These are phyloP conservation scores for Machimus rusticus DNA, from an alignment of 2,888 invertebrate genomes.

Conservation along the genomic window DNA sequence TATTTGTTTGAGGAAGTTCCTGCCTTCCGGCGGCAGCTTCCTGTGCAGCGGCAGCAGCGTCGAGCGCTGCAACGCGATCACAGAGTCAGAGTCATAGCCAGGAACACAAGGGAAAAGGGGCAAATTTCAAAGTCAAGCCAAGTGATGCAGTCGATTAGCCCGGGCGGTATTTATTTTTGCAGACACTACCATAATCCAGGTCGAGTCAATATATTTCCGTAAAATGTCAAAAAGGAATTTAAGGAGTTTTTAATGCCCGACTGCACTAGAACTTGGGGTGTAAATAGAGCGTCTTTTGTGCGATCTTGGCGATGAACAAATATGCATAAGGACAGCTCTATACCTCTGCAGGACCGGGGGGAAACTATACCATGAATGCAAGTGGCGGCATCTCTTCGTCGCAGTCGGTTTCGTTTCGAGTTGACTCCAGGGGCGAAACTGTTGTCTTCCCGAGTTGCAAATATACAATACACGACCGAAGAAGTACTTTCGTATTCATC, in stretches of 20 bases:
- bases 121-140: neutral
- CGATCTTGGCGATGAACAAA: neutral
- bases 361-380: neutral
- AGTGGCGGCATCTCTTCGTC: neutral
- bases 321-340: neutral
- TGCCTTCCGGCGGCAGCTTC: constrained; percentile 3
- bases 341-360: neutral
- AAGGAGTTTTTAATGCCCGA: constrained; percentile 1
- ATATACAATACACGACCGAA: constrained; percentile 14
- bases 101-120: no score
- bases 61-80: no score
- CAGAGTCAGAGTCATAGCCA: no score
- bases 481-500: constrained; percentile 31
- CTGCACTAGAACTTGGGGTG: neutral
- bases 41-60: no score
- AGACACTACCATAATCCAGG: neutral
- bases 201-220: constrained; percentile 12
- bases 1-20: constrained; percentile 12
- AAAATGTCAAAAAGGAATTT: constrained; percentile 19
- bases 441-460: neutral
- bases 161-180: neutral
- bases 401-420: neutral
- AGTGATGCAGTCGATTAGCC: constrained; percentile 13
- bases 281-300: constrained; percentile 11
- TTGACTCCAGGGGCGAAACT: neutral